Conservation (phyloP, 2,113 vertebrate genomes). For the Excalfactoria chinensis region DNA sequence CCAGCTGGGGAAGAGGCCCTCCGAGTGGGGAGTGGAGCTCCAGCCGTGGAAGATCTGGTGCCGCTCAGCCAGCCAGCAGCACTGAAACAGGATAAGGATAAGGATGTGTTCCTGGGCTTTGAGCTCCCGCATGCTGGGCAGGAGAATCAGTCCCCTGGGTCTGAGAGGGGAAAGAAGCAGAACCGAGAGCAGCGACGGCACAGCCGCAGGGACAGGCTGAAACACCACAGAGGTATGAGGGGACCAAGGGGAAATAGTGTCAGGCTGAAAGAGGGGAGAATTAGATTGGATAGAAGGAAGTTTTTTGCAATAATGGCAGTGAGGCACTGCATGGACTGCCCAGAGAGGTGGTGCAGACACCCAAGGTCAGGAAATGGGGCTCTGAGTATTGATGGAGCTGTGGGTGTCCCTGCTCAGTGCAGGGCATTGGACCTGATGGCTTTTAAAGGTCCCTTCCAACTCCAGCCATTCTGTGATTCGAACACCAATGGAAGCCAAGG, state of each 20-base stretch:
- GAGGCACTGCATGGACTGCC: background rate
- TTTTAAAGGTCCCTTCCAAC: background rate
- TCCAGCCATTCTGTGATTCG: background rate
- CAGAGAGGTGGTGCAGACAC: background rate
- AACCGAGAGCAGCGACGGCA: slow-evolving; percentile 82
- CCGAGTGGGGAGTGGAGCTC: slow-evolving; percentile 76
- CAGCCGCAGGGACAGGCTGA: slow-evolving; percentile 82
- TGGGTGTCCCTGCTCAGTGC: background rate
- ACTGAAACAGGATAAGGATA: slow-evolving; percentile 71
- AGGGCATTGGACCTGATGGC: background rate
- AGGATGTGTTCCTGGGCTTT: slow-evolving; percentile 70
- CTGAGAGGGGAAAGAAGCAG: slow-evolving; percentile 82
- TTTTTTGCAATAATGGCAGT: background rate
- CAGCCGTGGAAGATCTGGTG: slow-evolving; percentile 74
- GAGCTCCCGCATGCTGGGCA: slow-evolving; percentile 69
- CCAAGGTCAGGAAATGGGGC: background rate
- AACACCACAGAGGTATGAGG: slow-evolving; percentile 75
- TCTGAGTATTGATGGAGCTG: background rate
- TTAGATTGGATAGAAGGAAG: background rate
- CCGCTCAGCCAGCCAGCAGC: slow-evolving; percentile 67
- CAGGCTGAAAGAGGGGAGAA: background rate
- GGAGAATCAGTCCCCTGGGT: slow-evolving; percentile 80
- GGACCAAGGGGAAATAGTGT: background rate
- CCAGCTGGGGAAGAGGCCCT: slow-evolving; percentile 69
- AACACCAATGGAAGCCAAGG: background rate